phyloP scores from a whole-genome alignment of 2,888 invertebrate species.

The Halictus quadricinctus region DNA sequence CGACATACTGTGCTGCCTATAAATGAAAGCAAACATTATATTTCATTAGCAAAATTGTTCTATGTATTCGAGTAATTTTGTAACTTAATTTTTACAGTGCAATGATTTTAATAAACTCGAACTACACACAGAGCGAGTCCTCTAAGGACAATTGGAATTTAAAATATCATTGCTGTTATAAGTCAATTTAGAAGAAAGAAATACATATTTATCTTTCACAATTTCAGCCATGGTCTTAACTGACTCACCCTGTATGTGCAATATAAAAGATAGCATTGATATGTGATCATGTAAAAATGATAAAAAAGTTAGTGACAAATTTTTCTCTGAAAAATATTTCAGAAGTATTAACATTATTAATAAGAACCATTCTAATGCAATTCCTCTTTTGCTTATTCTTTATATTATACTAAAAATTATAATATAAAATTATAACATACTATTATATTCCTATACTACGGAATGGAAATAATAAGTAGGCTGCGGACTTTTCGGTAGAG shows the following conservation, averaged over 20 bases:
- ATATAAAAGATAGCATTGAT: not conserved
- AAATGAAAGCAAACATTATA: constrained; percentile 20
- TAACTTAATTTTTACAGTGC: not conserved
- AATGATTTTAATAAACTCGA: not conserved
- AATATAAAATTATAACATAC: not conserved
- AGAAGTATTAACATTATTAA: constrained; percentile 10
- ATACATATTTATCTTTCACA: not conserved
- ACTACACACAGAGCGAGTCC: not conserved
- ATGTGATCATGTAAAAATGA: not conserved
- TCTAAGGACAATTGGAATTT: not conserved
- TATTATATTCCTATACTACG: not conserved
- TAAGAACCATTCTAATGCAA: not conserved
- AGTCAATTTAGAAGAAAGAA: not conserved
- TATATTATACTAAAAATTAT: not conserved
- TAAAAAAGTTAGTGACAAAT: not conserved
- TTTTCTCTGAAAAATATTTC: not conserved
- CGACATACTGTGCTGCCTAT: constrained; percentile 85
- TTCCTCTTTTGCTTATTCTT: not conserved
- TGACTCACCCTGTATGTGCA: not conserved
- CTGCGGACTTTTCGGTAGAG: not conserved
- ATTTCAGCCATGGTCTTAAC: not conserved
- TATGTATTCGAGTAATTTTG: not conserved
- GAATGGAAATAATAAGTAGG: not conserved
- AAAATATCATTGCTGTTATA: not conserved
- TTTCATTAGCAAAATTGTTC: not conserved